Evolutionary conservation across 2,113 vertebrate species (phyloP).

Genomic region (human): GRCh38 chr6:90103001-90103500

Average conservation of each 20-base stretch:
- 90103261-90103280: background rate
- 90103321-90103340: background rate
- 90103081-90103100: slow-evolving; percentile 82
- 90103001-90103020: slow-evolving; percentile 43
- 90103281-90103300: rapidly evolving
- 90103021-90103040: background rate
- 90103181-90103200: slow-evolving; percentile 85
- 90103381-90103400: background rate
- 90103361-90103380: background rate
- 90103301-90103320: background rate
- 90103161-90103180: slow-evolving; percentile 90
- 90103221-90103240: slow-evolving; percentile 56
- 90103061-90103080: slow-evolving; percentile 80
- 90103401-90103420: slow-evolving; percentile 28
- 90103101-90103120: slow-evolving; percentile 85
- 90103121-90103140: slow-evolving; percentile 91
- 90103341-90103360: background rate
- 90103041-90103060: slow-evolving; percentile 61
- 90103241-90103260: slow-evolving; percentile 57
- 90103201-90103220: slow-evolving; percentile 84
- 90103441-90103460: slow-evolving; percentile 70
- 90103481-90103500: slow-evolving; percentile 76
- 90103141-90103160: slow-evolving; percentile 84
- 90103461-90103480: slow-evolving; percentile 76
- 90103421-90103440: slow-evolving; percentile 74